phyloP scores from a whole-genome alignment of 2,797 vertebrate species.

The Coilia nasus region DNA sequence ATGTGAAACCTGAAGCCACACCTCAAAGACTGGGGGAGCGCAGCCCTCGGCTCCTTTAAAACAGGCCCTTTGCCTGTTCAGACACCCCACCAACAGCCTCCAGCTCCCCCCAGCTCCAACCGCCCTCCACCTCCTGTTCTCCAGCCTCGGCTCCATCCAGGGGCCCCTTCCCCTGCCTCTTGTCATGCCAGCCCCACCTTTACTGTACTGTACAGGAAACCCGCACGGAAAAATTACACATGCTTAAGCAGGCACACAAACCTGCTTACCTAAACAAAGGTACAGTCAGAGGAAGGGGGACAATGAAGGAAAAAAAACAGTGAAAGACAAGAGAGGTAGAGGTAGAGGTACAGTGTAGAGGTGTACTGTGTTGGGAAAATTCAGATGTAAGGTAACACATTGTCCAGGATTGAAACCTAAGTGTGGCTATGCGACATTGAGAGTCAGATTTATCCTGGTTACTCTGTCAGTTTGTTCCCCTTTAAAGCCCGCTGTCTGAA shows the following conservation, averaged over 20 bases:
- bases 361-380: constrained; percentile 26
- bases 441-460: constrained; percentile 63
- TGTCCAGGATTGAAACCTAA: constrained; percentile 39
- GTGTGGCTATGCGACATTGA: constrained; percentile 56
- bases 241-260: constrained; percentile 29
- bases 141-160: background rate
- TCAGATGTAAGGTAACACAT: constrained; percentile 36
- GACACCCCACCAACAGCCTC: constrained; percentile 15
- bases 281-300: constrained; percentile 34
- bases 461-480: constrained; percentile 67
- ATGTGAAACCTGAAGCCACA: constrained; percentile 58
- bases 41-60: constrained; percentile 41
- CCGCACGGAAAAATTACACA: background rate
- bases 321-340: background rate
- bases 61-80: constrained; percentile 25
- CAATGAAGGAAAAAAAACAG: background rate
- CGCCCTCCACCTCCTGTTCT: constrained; percentile 29
- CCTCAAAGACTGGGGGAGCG: constrained; percentile 59
- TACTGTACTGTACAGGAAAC: constrained; percentile 40
- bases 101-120: background rate
- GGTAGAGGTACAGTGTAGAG: background rate
- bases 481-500: constrained; percentile 55
- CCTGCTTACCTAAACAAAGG: constrained; percentile 27
- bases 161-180: background rate
- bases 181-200: constrained; percentile 1